Percentiles rank a stretch among this genome's conserved stretches.
These are phyloP conservation scores for Ostrea denselamellosa DNA, from an alignment of 1,140 invertebrate species.

Conservation along the genomic window DNA sequence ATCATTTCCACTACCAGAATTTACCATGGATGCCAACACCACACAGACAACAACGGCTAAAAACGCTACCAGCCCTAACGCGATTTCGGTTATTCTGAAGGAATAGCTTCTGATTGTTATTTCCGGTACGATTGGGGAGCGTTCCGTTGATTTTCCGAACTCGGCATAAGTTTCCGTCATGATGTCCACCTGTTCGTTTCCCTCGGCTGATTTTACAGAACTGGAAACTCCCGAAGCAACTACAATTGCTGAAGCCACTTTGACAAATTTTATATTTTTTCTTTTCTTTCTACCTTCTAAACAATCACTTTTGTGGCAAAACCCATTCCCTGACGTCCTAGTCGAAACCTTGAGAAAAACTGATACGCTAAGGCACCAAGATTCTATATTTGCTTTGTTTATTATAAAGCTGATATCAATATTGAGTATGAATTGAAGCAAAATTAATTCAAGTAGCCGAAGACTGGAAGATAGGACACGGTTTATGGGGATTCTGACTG, in stretches of 20 bases:
- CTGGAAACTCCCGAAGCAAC: background rate
- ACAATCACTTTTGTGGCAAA: background rate
- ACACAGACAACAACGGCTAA: conserved; percentile 60
- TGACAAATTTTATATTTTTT: background rate
- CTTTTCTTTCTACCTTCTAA: background rate
- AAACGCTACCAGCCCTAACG: conserved; percentile 54
- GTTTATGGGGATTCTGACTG: conserved; percentile 12
- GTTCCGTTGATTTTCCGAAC: conserved; percentile 61
- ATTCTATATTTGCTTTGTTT: background rate
- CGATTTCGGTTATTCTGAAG: conserved; percentile 63
- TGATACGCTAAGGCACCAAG: background rate
- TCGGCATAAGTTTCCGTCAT: conserved; percentile 66
- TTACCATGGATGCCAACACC: conserved; percentile 63
- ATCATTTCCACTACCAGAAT: conserved; percentile 44
- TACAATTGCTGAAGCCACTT: background rate
- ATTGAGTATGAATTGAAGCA: background rate
- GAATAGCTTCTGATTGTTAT: conserved; percentile 59
- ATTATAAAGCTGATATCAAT: background rate
- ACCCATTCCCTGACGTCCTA: background rate
- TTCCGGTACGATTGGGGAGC: conserved; percentile 58
- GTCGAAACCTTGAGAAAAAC: background rate
- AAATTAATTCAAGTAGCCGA: conserved; percentile 28
- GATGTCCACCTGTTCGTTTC: conserved; percentile 11
- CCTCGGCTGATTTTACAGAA: background rate
- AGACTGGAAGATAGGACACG: background rate